A percentile compares a stretch with the other conserved stretches of the same genome.
phyloP scores from a whole-genome alignment of 2,113 vertebrate species.

The Callipepla squamata region DNA sequence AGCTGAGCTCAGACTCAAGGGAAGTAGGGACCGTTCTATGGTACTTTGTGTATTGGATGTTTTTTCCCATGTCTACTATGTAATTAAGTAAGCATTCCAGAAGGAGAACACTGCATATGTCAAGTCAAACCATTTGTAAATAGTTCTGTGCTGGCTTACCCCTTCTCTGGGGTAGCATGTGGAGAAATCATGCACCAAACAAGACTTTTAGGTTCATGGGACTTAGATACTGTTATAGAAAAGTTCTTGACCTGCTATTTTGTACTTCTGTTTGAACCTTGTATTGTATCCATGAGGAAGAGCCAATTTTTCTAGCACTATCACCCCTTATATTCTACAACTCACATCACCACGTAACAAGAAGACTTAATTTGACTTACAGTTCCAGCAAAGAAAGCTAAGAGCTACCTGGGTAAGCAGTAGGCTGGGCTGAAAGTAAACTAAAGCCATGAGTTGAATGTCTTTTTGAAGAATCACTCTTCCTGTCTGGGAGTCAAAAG shows the following conservation, averaged over 20 bases:
- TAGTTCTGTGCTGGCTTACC: neutral
- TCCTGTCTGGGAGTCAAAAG: neutral
- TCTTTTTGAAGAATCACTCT: neutral
- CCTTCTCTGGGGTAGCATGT: neutral
- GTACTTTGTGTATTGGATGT: neutral
- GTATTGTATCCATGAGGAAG: neutral
- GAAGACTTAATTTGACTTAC: neutral
- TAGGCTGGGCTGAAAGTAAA: neutral
- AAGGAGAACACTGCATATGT: neutral
- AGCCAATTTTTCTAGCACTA: neutral
- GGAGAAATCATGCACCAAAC: neutral
- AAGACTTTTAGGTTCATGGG: neutral
- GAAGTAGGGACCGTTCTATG: neutral
- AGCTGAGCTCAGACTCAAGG: neutral
- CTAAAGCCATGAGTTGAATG: neutral
- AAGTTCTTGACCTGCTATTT: neutral
- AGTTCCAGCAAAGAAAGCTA: neutral
- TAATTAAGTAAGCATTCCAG: neutral
- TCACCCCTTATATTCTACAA: neutral
- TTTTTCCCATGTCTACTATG: neutral
- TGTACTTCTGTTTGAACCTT: neutral
- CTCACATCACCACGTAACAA: neutral
- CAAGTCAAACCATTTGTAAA: neutral
- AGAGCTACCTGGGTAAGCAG: neutral
- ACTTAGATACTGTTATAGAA: neutral